Evolutionary conservation across 2,113 vertebrate species (phyloP).

Genomic region (Melanerpes formicivorus): DNA sequence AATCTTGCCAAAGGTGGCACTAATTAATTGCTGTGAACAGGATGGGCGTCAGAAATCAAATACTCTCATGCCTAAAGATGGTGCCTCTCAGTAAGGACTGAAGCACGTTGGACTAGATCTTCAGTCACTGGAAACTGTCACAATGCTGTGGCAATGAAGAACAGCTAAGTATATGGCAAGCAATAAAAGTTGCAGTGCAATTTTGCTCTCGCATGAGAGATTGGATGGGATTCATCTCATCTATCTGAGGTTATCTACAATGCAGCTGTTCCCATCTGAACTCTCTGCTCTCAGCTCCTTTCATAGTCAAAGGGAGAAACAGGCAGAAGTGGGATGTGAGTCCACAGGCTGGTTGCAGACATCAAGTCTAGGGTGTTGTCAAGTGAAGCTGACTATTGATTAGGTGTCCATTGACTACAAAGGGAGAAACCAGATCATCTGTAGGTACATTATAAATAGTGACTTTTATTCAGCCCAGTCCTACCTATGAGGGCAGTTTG

Average conservation of each 20-base stretch:
- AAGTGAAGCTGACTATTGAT: background rate
- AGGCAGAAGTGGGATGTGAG: background rate
- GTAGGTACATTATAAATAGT: background rate
- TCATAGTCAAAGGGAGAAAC: background rate
- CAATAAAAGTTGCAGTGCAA: background rate
- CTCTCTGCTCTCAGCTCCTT: background rate
- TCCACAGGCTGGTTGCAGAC: background rate
- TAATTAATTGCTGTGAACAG: slow-evolving; percentile 38
- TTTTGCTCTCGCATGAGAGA: background rate
- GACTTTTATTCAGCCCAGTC: background rate
- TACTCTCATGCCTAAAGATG: background rate
- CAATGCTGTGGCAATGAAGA: background rate
- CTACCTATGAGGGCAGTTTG: background rate
- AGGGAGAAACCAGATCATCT: background rate
- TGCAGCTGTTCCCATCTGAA: background rate
- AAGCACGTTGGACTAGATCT: background rate
- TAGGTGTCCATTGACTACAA: background rate
- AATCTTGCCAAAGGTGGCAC: background rate
- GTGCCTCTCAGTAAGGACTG: background rate
- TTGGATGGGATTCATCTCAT: background rate
- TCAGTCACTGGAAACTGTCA: background rate
- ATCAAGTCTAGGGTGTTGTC: background rate
- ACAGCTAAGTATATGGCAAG: background rate
- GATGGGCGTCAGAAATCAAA: background rate
- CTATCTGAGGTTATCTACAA: background rate